phyloP scores from a whole-genome alignment of 1,140 invertebrate species.

The Rhysida immarginata region DNA sequence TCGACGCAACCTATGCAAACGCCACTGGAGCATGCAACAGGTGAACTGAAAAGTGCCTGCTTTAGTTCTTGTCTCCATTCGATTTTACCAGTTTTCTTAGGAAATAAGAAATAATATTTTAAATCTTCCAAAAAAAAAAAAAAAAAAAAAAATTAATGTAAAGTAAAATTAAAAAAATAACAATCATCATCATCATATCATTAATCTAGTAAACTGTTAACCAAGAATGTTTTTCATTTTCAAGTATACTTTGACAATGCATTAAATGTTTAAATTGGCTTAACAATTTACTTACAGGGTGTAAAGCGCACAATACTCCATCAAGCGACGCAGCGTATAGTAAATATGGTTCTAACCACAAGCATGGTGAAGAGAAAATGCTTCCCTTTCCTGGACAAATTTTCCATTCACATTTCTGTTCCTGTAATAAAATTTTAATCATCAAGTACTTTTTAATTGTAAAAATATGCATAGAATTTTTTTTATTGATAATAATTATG shows the following conservation, averaged over 20 bases:
- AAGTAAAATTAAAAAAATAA: not conserved
- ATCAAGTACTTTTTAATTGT: too few species aligned
- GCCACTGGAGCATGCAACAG: conserved; percentile 32
- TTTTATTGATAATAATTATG: not conserved
- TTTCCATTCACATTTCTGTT: conserved; percentile 1
- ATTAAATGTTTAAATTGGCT: not conserved
- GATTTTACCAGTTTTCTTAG: conserved; percentile 9
- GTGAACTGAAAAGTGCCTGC: conserved; percentile 47
- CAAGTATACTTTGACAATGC: not conserved
- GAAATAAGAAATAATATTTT: not conserved
- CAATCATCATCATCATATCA: not conserved
- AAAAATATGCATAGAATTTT: not conserved
- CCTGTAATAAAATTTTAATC: not conserved
- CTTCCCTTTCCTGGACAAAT: not conserved
- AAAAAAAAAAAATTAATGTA: not conserved
- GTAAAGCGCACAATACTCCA: not conserved
- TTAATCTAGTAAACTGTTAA: not conserved
- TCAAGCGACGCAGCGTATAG: not conserved
- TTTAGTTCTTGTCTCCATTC: conserved; percentile 15
- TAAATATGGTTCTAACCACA: not conserved
- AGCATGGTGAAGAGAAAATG: conserved; percentile 1
- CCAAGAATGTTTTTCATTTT: not conserved
- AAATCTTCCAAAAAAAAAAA: too few species aligned
- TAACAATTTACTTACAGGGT: not conserved
- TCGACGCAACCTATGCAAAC: conserved; percentile 40